These are phyloP conservation scores for Ia io DNA, from an alignment of 2,113 vertebrate species.

Conservation along the genomic window DNA sequence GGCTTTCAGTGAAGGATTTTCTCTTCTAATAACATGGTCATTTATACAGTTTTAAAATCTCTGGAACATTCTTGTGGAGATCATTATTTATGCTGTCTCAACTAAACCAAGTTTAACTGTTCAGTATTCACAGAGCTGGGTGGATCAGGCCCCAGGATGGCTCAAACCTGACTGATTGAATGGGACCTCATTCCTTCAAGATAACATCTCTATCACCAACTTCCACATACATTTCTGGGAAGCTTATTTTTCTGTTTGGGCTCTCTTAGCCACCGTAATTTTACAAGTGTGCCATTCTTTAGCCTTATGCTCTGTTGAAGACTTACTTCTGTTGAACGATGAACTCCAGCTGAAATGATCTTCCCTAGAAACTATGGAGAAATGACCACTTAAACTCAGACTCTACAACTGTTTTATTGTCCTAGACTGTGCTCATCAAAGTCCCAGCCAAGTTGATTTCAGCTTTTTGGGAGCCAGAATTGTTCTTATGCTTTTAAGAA, in stretches of 20 bases:
- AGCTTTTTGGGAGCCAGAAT: constrained; percentile 20
- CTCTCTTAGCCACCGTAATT: constrained; percentile 42
- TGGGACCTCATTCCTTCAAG: not conserved
- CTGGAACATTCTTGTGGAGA: constrained; percentile 13
- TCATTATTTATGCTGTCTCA: not conserved
- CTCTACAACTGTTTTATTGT: constrained; percentile 48
- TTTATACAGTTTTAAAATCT: constrained; percentile 39
- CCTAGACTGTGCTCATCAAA: constrained; percentile 42
- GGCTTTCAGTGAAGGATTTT: not conserved
- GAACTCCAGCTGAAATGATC: constrained; percentile 62
- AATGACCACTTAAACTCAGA: constrained; percentile 58
- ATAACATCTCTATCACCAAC: constrained; percentile 23
- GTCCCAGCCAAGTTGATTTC: constrained; percentile 52
- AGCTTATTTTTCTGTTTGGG: not conserved
- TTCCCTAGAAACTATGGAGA: constrained; percentile 59
- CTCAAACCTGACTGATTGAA: not conserved
- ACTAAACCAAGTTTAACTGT: not conserved
- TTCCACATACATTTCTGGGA: not conserved
- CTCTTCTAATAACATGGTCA: not conserved
- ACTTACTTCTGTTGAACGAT: not conserved
- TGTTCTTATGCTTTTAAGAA: constrained; percentile 59
- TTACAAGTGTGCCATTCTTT: not conserved
- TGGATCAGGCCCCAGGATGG: not conserved
- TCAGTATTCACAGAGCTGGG: not conserved
- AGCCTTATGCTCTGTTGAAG: not conserved